Evolutionary conservation across 2,797 vertebrate species (phyloP).

Genomic region (Oreochromis grahami): DNA sequence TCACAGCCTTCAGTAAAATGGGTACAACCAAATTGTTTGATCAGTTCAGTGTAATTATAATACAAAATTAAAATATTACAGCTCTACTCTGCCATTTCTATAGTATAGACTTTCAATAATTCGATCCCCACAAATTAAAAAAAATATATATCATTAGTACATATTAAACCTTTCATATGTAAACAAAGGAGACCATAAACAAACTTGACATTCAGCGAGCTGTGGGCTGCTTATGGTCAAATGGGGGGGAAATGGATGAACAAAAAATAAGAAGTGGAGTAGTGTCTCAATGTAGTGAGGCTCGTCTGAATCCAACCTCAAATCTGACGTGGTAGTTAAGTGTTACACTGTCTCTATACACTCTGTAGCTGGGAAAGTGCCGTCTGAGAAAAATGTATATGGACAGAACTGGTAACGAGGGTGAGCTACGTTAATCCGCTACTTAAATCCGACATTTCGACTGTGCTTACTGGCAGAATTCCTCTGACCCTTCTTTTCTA

Average conservation of each 20-base stretch:
- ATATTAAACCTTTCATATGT: no score
- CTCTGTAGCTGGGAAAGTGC: background rate
- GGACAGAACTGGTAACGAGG: background rate
- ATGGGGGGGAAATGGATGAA: background rate
- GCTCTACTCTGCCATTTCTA: background rate
- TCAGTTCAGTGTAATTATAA: background rate
- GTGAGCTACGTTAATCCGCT: background rate
- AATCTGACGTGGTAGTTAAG: background rate
- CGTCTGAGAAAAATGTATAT: background rate
- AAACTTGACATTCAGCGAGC: background rate
- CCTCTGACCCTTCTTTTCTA: background rate
- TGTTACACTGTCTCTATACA: background rate
- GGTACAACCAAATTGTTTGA: background rate
- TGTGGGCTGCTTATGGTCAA: background rate
- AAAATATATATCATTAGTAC: no score
- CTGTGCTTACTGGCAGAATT: background rate
- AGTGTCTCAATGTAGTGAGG: background rate
- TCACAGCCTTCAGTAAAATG: background rate
- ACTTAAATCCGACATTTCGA: background rate
- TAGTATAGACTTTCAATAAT: background rate
- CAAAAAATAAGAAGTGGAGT: background rate
- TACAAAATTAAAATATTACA: background rate
- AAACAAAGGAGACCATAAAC: background rate
- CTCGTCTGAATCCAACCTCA: background rate
- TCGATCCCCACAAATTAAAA: accelerated